Evolutionary conservation across 2,888 invertebrate genomes (phyloP), one percentile per base, ranked within the genome.

Genomic region (Thymelicus acteon): DNA sequence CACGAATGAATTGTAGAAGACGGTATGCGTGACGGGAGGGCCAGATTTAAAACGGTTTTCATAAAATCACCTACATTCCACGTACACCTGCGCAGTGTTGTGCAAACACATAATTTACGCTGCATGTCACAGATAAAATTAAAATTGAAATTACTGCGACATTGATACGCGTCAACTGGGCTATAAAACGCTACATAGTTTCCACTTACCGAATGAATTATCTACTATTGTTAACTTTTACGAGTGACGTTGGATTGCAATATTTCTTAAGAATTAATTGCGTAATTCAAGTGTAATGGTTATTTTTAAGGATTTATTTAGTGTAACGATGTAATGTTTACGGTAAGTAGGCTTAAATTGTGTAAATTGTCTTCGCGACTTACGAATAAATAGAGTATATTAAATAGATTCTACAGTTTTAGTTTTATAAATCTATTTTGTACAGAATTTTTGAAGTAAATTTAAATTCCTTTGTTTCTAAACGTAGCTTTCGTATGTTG

Each of bases 121-220:
- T 24, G 2, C 6, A 19, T 64, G 64, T 64, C 70, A 52, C 64
- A 52, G 58, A 70, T 70, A 70, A 70, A 64, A 70, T 70, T 60
- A 64, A 70, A 64, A 70, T 52, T 54, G 49, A 60, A 52, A 60
- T 60, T 70, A 70, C 52, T 12, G n/a, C 24, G 70, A 70, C 64
- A 40, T 74, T 87, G 85, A 83, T 63, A 64, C 61, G 77, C 80
- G 82, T 77, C 71, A 75, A 74, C 64, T 66, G 48, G 61, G 64
- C 75, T 73, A 76, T 79, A 77, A 72, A 76, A 75, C 72, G 73
- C 79, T 78, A 80, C 82, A 77, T 78, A 78, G 78, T 44, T 6
- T 79, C 75, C 72, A 79, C 72, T 64, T 74, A 66, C 61, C 75
- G 74, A 75, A 76, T 78, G 78, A 78, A 74, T 72, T 75, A 76